Conservation (phyloP, 2,113 vertebrate genomes). For the Ibidorhyncha struthersii region DNA sequence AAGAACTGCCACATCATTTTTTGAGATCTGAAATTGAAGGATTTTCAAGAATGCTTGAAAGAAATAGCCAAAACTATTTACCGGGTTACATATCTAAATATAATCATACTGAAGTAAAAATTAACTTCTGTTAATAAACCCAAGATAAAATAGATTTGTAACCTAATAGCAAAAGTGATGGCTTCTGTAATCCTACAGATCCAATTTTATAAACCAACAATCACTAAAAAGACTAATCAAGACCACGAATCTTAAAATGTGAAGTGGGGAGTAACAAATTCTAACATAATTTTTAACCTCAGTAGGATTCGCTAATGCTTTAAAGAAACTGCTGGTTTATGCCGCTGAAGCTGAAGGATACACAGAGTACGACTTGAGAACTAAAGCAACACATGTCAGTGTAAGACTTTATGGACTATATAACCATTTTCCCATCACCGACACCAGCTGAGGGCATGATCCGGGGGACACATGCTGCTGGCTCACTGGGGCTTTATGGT, state of each 20-base stretch:
- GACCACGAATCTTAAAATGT: background rate
- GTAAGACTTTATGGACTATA: background rate
- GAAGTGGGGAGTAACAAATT: background rate
- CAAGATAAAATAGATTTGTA: background rate
- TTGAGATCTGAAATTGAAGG: constrained; percentile 27
- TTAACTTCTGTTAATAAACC: background rate
- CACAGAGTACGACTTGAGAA: background rate
- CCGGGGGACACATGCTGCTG: constrained; percentile 20
- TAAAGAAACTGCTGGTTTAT: background rate
- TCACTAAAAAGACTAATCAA: background rate
- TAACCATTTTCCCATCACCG: constrained; percentile 38
- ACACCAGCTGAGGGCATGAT: constrained; percentile 40
- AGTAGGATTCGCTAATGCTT: background rate
- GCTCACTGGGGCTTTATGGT: constrained; percentile 37
- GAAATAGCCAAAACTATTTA: background rate
- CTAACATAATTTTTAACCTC: background rate
- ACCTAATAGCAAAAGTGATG: background rate
- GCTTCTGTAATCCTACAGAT: background rate
- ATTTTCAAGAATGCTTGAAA: constrained; percentile 33
- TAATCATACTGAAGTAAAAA: background rate
- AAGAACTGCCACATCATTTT: background rate
- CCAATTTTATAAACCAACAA: background rate
- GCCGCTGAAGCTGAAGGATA: background rate
- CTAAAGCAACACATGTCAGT: background rate
- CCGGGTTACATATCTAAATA: background rate